Base-by-base conservation (phyloP, 2,888 invertebrate genomes). In the Cephus pulcher region DNA sequence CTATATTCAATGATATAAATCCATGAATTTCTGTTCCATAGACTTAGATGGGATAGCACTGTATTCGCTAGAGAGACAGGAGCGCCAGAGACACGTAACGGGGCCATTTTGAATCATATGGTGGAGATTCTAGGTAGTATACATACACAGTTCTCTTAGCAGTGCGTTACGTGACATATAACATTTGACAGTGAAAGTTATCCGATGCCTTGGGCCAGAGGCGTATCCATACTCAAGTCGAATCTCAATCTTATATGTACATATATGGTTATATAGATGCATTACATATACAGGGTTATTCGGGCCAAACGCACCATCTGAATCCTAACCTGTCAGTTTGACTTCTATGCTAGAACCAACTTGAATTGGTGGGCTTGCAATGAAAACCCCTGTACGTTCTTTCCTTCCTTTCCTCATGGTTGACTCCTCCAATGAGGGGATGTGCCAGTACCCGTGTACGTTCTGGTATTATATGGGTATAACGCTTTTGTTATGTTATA, bases 181-280 rank as follows among this genome's bases (percentile, higher is more conserved):
- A 81, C 80, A 83, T 88, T 87, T 87, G 87, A 88, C 88, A 86
- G 88, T 87, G 88, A 88, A 88, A 88, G 88, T 88, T 88, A 84
- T 83, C 77, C 82, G 77, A 75, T 30, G 34, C 70, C 76, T 69
- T 4, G 11, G 34, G 76, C 76, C 34, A 34, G n/a, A 76, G 70
- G 69, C 69, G 34, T 56, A 56, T 56, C 56, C 56, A 23, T 56
- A 56, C 56, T 23, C 23, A 56, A 56, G 23, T 23, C 56, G 56
- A 56, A 56, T 56, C 56, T 56, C 23, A 56, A 56, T 56, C 56
- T 3, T 56, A 56, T 23, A 23, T 56, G 56, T 56, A 56, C 23
- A 56, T 23, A 56, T 56, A 56, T 23, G 23, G 23, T 56, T 23
- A 9, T 23, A 56, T 56, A 56, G 56, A 56, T 56, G 56, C 9